phyloP scores from a whole-genome alignment of 2,113 vertebrate species.

The Channa argus region DNA sequence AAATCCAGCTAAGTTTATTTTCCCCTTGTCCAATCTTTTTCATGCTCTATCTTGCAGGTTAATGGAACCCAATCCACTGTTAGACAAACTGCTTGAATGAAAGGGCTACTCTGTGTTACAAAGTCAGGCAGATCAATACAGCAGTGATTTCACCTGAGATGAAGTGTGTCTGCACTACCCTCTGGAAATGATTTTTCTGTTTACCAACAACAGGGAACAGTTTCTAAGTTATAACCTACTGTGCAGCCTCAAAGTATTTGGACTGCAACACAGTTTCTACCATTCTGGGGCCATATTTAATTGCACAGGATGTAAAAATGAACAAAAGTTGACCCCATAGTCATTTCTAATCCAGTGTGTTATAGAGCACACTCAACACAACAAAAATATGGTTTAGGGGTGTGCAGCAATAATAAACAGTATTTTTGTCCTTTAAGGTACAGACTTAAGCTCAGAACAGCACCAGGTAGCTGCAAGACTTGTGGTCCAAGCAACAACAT shows the following conservation, averaged over 20 bases:
- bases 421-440: too few species aligned
- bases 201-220: conserved; percentile 6
- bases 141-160: conserved; percentile 4
- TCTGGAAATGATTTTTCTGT: background rate
- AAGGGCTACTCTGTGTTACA: conserved; percentile 3
- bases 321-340: background rate
- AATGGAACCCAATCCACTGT: conserved; percentile 6
- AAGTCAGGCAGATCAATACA: conserved; percentile 36
- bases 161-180: background rate
- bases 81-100: conserved; percentile 19
- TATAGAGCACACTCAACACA: background rate
- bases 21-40: background rate
- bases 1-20: conserved; percentile 23
- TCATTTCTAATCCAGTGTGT: background rate
- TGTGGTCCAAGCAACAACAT: too few species aligned
- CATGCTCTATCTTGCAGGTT: background rate
- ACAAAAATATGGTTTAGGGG: background rate
- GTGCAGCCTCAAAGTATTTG: background rate
- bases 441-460: background rate
- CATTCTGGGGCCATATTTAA: background rate
- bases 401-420: too few species aligned
- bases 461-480: background rate
- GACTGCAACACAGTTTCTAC: background rate
- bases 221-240: background rate
- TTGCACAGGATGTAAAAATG: background rate